Evolutionary conservation across 2,888 invertebrate genomes (phyloP), one percentile per base, ranked within the genome.

Genomic region (Exephanes ischioxanthus): DNA sequence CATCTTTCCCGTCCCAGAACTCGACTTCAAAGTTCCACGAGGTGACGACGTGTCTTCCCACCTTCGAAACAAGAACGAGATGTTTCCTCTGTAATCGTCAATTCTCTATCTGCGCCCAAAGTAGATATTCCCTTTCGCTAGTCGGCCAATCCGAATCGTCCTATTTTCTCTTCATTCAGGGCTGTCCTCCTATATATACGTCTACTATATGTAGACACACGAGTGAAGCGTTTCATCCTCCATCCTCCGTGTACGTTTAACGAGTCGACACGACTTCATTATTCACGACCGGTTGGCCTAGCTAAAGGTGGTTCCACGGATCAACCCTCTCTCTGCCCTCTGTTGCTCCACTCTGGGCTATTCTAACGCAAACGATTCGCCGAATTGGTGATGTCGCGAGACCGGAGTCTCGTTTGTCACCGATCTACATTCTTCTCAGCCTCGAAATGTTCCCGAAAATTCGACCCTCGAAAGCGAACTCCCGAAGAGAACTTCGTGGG

Each of bases 231-330:
- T 73, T 71, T 85, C 75, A 79, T 77, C 68, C 72, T 68, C 73
- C 33, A 53, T 75, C 22, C 26, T 51, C 30, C 45, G 22, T 45
- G 53, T 63, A 41, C 81, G 48, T 83, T 80, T 76, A 80, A 85
- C 71, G 82, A 80, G 80, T 83, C 82, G 70, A 79, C 79, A 66
- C 75, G 76, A 82, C 72, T 85, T 85, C 67, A 85, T 85, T 83
- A 85, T 85, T 85, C 82, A 85, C 11, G 72, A 72, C 67, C 61
- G 68, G 72, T 53, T 53, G 61, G 22, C 33, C 61, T 53, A 16
- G 11, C 19, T 30, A 41, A 41, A 37, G 51, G 22, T 53, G 2
- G 6, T 67, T 72, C 71, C 41, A 71, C 73, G 81, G n/a, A 30
- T 68, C 61, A 6, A 71, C 41, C 63, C 30, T 16, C 81, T 45